Conservation (phyloP, 1,140 invertebrate genomes). For the Bombyx mandarina region DNA sequence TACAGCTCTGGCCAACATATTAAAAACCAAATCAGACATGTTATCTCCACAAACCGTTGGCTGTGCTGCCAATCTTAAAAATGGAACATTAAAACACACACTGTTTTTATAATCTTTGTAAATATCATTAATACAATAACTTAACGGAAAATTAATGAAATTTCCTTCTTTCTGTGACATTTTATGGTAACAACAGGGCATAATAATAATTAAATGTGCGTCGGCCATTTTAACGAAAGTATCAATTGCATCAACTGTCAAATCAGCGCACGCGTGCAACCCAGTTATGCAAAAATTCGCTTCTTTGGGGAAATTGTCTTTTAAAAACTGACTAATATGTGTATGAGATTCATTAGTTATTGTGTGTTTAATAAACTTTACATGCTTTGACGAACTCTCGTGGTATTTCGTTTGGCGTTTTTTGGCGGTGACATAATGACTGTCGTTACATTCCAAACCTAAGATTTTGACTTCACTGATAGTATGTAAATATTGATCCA, state of each 20-base stretch:
- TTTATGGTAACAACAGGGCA: conserved; percentile 92
- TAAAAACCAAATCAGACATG: conserved; percentile 69
- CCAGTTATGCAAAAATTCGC: conserved; percentile 43
- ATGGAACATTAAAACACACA: conserved; percentile 72
- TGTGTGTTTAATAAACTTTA: conserved; percentile 74
- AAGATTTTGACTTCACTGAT: conserved; percentile 77
- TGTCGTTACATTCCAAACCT: conserved; percentile 78
- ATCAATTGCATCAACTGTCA: conserved; percentile 80
- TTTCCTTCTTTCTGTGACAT: conserved; percentile 42
- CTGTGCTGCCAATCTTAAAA: conserved; percentile 77
- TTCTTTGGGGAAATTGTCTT: conserved; percentile 45
- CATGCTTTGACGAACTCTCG: conserved; percentile 59
- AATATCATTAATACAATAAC: conserved; percentile 53
- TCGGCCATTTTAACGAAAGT: conserved; percentile 77
- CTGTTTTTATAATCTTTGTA: conserved; percentile 37
- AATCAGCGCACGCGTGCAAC: conserved; percentile 88
- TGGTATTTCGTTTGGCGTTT: conserved; percentile 74
- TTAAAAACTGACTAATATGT: conserved; percentile 58
- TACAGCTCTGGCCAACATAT: conserved; percentile 74
- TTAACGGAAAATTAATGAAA: conserved; percentile 78
- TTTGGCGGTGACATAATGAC: conserved; percentile 75
- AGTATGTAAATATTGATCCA: conserved; percentile 79
- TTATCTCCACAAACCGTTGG: conserved; percentile 64
- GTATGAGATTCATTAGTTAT: conserved; percentile 67
- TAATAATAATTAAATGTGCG: conserved; percentile 76